These are phyloP conservation scores for Calliopum simillimum DNA, from an alignment of 2,888 invertebrate species.

Conservation along the genomic window DNA sequence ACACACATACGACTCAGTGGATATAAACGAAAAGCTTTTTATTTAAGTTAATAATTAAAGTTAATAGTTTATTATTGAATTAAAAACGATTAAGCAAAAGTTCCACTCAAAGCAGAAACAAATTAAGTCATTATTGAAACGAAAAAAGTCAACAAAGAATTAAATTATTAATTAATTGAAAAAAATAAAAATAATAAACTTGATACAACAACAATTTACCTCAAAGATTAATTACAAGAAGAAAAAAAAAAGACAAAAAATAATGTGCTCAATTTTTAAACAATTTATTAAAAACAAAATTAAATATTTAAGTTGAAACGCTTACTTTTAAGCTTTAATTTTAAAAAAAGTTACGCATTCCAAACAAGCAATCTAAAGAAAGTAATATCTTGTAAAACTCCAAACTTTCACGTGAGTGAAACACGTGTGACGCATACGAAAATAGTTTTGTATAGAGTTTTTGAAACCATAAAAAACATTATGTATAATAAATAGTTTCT, in stretches of 20 bases:
- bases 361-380: neutral
- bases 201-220: conserved; percentile 58
- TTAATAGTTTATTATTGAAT: neutral
- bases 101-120: conserved; percentile 25
- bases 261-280: conserved; percentile 16
- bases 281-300: conserved; percentile 18
- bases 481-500: too few relatives aligned
- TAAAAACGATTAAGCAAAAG: conserved; percentile 37
- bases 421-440: too few relatives aligned
- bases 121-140: conserved; percentile 25
- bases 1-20: conserved; percentile 52
- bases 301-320: neutral
- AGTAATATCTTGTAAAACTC: too few relatives aligned
- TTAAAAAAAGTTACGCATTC: conserved; percentile 26
- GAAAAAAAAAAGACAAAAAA: conserved; percentile 37
- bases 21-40: conserved; percentile 51
- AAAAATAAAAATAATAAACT: conserved; percentile 17
- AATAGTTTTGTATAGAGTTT: too few relatives aligned
- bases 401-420: too few relatives aligned
- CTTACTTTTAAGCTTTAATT: conserved; percentile 18
- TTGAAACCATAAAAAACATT: too few relatives aligned
- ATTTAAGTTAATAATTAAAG: conserved; percentile 28
- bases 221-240: conserved; percentile 50
- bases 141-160: conserved; percentile 8
- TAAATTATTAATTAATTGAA: too few relatives aligned